These are phyloP conservation scores for Bathybates hornii DNA, from an alignment of 2,113 vertebrate genomes.

Conservation along the genomic window DNA sequence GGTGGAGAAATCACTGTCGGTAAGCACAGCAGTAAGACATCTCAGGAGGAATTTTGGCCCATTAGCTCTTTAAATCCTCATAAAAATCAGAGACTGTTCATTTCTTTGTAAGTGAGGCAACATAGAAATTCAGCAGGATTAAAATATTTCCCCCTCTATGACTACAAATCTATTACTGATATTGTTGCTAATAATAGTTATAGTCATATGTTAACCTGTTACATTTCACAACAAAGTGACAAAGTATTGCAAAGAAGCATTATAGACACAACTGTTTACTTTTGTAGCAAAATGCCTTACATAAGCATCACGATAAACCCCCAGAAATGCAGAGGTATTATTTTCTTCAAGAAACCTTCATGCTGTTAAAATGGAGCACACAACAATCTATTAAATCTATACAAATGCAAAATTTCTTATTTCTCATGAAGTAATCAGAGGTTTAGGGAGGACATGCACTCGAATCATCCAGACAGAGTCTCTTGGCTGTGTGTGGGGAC, in stretches of 20 bases:
- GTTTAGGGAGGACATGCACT: background rate
- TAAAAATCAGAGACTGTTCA: background rate
- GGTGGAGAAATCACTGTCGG: background rate
- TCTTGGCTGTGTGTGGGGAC: constrained; percentile 32
- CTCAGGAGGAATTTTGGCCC: background rate
- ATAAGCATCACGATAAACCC: background rate
- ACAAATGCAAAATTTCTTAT: background rate
- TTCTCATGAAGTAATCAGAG: background rate
- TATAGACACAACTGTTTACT: background rate
- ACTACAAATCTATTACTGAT: background rate
- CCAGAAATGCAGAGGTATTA: background rate
- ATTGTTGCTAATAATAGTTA: background rate
- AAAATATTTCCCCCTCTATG: background rate
- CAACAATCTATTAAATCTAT: background rate
- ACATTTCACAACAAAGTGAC: background rate
- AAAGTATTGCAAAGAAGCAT: background rate
- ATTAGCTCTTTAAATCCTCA: background rate
- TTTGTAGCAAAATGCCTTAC: background rate
- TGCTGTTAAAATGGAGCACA: background rate
- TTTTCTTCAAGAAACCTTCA: background rate
- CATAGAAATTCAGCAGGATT: background rate
- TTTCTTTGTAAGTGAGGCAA: background rate
- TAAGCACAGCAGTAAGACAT: background rate
- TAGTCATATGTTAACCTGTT: background rate
- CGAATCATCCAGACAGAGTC: constrained; percentile 19